Base-by-base conservation (phyloP, 1,140 invertebrate species). In the Drosophila ironensis region DNA sequence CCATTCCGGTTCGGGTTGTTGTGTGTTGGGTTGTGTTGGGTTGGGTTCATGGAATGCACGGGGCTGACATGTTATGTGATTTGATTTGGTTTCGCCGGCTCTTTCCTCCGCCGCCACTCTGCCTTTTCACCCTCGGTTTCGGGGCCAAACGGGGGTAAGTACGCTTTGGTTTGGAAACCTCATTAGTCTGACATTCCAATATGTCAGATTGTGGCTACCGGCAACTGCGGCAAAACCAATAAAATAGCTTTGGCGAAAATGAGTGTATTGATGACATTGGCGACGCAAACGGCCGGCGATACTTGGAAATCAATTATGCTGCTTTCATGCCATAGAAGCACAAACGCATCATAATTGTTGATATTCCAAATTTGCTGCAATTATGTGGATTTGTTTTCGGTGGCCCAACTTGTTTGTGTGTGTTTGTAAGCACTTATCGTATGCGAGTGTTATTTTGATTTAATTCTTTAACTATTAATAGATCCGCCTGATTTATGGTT, bases 21-120 rank as follows among this genome's bases (percentile, higher is more conserved):
- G 24, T 8, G 35, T 38, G 2, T 35, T 24, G 11, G 37, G 19
- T 28, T 22, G 8, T 17, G 9, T 9, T 28, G 22, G 28, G 33
- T 27, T 28, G 17, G 12, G 24, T 19, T 17, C 19, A 14, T 19
- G 44, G 19, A 27, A 42, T 47, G 45, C 5, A 25, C 5, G 25
- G 45, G 42, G 40, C 59, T 56, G 54, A 72, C 77, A 77, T 81
- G 76, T 76, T 82, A 81, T 82, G 77, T 84, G 77, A 81, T 81
- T 81, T 81, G 57, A 81, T 80, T 78, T 78, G 60, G 70, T 70
- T 82, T 75, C 66, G 28, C 72, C 35, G 14, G 42, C 66, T 44
- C 54, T 46, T 38, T 25, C 22, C 14, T 9, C 5, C 41, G n/a
- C 9, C 6, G 12, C 22, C 19, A 8, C 25, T 5, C 16, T 7